Base-by-base conservation (phyloP, 2,113 vertebrate genomes). In the Verasper variegatus region DNA sequence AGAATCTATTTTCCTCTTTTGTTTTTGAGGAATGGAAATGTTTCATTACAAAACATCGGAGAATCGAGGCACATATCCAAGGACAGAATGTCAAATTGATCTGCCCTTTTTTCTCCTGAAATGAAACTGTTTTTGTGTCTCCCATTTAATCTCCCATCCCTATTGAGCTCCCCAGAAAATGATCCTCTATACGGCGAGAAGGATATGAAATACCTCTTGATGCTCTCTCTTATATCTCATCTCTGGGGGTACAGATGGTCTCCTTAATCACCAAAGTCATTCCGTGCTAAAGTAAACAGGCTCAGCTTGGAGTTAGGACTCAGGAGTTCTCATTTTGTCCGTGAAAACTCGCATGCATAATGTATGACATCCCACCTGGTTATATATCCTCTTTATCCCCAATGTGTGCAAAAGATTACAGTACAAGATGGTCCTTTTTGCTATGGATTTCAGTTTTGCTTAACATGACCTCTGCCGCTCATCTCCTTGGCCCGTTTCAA, bases 401-500 rank as follows among this genome's bases (percentile, higher is more conserved):
- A 13, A 14, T 21, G 20, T 69, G 58, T 71, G 31, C 62, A 54
- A 56, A 58, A 31, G 73, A 78, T 85, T 76, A 62, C 64, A 64
- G 60, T 27, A 54, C 49, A 55, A 40, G 26, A 59, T 75, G 12
- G 45, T 10, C 35, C 70, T 76, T 78, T 88, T 68, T 63, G 59
- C 67, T 52, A 18, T 47, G 40, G 79, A 80, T 88, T 86, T 85
- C 64, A 84, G 54, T 83, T 92, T 84, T 56, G 45, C 68, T 84
- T 81, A 75, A 79, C 86, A 67, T 58, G 78, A 82, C 88, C 86
- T 85, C 74, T 64, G 79, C 58, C 68, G 74, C 76, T 70, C 61
- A 63, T 78, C 85, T 81, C 83, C 59, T 84, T 73, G 82, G 74
- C 85, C 89, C 74, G 66, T 87, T 84, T 91, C 89, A 93, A 93